These are phyloP conservation scores for Limenitis camilla DNA, from an alignment of 2,888 invertebrate species.

Conservation along the genomic window DNA sequence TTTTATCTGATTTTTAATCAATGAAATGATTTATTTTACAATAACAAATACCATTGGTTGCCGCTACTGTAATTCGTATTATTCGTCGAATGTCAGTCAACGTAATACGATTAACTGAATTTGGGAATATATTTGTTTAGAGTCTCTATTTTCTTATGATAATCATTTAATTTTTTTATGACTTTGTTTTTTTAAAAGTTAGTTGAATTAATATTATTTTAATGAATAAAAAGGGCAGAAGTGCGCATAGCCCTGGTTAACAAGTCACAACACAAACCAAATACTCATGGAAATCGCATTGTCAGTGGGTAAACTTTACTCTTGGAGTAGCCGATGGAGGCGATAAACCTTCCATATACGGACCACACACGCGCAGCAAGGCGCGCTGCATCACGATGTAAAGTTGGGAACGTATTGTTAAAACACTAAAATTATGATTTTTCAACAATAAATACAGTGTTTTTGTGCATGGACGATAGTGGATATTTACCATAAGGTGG, in stretches of 20 bases:
- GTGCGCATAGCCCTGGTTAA: slow-evolving; percentile 1
- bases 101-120: too few relatives aligned
- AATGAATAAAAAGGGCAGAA: slow-evolving; percentile 1
- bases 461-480: too few relatives aligned
- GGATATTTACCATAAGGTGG: too few relatives aligned
- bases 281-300: slow-evolving; percentile 26
- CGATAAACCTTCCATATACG: slow-evolving; percentile 26
- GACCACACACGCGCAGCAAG: slow-evolving; percentile 24
- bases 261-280: slow-evolving; percentile 17
- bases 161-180: too few relatives aligned
- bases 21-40: slow-evolving; percentile 2
- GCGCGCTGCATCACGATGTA: slow-evolving; percentile 14
- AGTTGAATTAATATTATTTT: too few relatives aligned
- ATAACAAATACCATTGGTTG: not conserved
- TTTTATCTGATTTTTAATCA: slow-evolving; percentile 4
- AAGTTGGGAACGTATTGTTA: slow-evolving; percentile 9
- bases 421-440: not conserved
- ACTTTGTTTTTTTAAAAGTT: too few relatives aligned
- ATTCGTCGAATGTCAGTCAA: slow-evolving; percentile 9
- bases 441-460: not conserved
- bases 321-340: slow-evolving; percentile 23
- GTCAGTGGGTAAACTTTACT: slow-evolving; percentile 25
- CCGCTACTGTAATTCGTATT: not conserved
- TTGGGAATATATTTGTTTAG: too few relatives aligned
- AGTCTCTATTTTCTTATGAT: too few relatives aligned